Conservation (phyloP, 1,140 invertebrate genomes). For the Octopus bimaculoides region DNA sequence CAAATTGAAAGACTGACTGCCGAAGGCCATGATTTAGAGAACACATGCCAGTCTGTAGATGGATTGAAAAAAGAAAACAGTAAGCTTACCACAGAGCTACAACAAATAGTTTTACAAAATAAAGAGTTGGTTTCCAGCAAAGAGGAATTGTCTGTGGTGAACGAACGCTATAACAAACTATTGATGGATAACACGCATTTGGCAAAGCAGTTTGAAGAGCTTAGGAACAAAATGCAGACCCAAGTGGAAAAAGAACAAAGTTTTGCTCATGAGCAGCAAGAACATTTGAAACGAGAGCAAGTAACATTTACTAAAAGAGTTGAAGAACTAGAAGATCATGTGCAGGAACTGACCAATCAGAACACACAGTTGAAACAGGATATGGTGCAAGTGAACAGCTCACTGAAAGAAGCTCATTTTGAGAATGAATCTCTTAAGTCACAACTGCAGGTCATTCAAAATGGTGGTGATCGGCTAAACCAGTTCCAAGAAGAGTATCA, state of each 20-base stretch:
- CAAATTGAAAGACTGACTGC: constrained; percentile 6
- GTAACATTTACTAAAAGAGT: constrained; percentile 35
- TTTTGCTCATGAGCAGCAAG: constrained; percentile 29
- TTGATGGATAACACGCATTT: constrained; percentile 46
- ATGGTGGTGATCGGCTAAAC: constrained; percentile 26
- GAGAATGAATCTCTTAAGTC: constrained; percentile 40
- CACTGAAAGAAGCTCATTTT: constrained; percentile 39
- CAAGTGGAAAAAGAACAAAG: constrained; percentile 28
- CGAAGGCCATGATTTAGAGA: neutral
- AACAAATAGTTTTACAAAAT: constrained; percentile 16
- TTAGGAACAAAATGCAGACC: constrained; percentile 36
- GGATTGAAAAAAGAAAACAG: constrained; percentile 18
- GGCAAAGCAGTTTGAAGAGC: constrained; percentile 48
- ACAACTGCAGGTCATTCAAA: constrained; percentile 31
- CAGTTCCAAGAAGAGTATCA: constrained; percentile 42
- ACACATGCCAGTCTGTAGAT: constrained; percentile 19
- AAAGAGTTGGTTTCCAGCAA: constrained; percentile 21
- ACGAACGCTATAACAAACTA: constrained; percentile 43
- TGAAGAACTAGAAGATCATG: constrained; percentile 41
- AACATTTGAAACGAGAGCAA: constrained; percentile 43
- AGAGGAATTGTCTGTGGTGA: constrained; percentile 27
- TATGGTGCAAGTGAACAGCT: constrained; percentile 28
- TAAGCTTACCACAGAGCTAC: neutral
- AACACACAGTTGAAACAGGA: constrained; percentile 36
- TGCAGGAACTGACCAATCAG: constrained; percentile 28